These are phyloP conservation scores for Drosophila miranda DNA, from an alignment of 1,140 invertebrate genomes.

Conservation along the genomic window DNA sequence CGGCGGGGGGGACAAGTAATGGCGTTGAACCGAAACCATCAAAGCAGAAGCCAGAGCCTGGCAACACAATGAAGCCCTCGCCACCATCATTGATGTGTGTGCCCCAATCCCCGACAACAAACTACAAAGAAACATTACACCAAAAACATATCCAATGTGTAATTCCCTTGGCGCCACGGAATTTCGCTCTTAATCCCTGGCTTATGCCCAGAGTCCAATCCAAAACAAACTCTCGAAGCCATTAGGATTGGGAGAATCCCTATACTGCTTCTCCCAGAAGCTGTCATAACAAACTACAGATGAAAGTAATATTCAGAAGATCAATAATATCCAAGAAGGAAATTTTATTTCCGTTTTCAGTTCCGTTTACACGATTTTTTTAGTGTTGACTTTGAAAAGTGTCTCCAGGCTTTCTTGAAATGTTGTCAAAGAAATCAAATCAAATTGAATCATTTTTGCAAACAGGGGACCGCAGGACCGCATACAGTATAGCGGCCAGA, in stretches of 20 bases:
- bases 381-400: too few relatives aligned
- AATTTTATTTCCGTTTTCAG: too few relatives aligned
- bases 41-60: constrained; percentile 40
- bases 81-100: constrained; percentile 60
- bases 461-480: constrained; percentile 44
- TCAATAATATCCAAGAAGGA: too few relatives aligned
- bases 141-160: constrained; percentile 18
- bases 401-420: too few relatives aligned
- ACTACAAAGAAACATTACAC: constrained; percentile 45
- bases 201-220: not conserved
- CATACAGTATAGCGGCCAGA: constrained; percentile 57
- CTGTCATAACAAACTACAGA: too few relatives aligned
- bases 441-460: not conserved
- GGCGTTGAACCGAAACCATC: constrained; percentile 28
- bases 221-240: too few relatives aligned
- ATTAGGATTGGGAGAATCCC: too few relatives aligned
- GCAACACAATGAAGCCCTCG: constrained; percentile 39
- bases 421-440: too few relatives aligned
- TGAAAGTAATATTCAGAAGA: too few relatives aligned
- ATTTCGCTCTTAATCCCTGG: constrained; percentile 23
- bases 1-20: too few relatives aligned
- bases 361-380: too few relatives aligned
- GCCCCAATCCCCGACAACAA: constrained; percentile 61
- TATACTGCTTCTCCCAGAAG: too few relatives aligned
- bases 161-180: constrained; percentile 36